Evolutionary conservation across 2,888 invertebrate species (phyloP), one percentile per base, ranked within the genome.

Genomic region (Sisyra nigra): DNA sequence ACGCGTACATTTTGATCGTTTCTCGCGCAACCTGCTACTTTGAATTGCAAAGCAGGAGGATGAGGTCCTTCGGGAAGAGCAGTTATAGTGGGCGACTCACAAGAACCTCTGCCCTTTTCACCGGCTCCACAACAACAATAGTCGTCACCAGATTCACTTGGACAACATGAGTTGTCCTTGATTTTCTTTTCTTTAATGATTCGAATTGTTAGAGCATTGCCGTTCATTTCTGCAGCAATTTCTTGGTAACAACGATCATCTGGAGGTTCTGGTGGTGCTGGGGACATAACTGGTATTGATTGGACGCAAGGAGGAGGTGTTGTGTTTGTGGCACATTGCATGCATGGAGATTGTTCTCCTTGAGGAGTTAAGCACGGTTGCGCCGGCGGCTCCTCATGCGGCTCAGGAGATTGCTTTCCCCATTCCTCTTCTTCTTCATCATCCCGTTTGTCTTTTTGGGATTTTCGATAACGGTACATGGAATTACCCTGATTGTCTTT

Each of bases 161-260:
- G 66, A 64, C 48, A 48, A 60, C 65, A 40, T 59, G 40, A 52
- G 63, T 67, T 11, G 62, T 66, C 9, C 57, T 65, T 51, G 61
- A 68, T 50, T 48, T 62, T 49, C 58, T 71, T 60, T 58, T 74
- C 59, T 62, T 76, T 56, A 61, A 69, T 75, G 17, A 78, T 72
- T 14, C 76, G 62, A 44, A 79, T 77, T 48, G 72, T 74, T 11
- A 79, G 60, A 52, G 74, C 72, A 53, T 78, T 78, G 33, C 72
- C 74, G 40, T 76, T 71, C 62, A 77, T 72, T 30, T 68, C 66
- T 2, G 77, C 76, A 1, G 73, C 73, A 34, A 79, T 76, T 60
- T 79, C 76, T 58, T 76, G 75, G 50, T 71, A 75, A 31, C 65
- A 65, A 60, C 65, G 44, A 53, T 67, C 66, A 37, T 61, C 67